Evolutionary conservation across 2,797 vertebrate species (phyloP).

Genomic region (Molothrus aeneus): DNA sequence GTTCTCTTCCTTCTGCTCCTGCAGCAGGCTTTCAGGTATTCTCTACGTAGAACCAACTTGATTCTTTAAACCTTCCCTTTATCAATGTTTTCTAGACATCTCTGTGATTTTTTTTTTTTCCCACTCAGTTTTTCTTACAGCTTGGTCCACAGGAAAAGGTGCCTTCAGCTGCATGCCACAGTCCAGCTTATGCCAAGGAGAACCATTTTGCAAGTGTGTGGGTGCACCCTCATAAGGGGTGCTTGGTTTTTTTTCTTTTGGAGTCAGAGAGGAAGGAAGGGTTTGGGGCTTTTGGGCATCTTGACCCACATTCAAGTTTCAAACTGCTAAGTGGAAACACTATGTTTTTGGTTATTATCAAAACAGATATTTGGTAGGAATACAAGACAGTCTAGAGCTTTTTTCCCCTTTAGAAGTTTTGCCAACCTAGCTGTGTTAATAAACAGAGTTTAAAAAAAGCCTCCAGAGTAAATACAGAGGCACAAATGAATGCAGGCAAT

Average conservation of each 20-base stretch:
- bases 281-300: background rate
- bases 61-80: background rate
- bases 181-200: background rate
- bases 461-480: background rate
- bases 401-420: background rate
- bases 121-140: background rate
- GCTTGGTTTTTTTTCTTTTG: background rate
- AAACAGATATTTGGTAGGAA: background rate
- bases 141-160: background rate
- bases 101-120: background rate
- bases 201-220: background rate
- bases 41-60: rapidly evolving
- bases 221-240: background rate
- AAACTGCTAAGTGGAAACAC: background rate
- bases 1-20: background rate
- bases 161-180: background rate
- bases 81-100: background rate
- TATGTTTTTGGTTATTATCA: background rate
- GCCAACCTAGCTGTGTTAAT: background rate
- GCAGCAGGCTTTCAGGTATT: background rate
- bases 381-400: background rate
- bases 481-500: background rate
- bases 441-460: background rate
- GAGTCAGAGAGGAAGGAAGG: background rate
- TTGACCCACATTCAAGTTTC: background rate